Percentiles rank a stretch among this genome's conserved stretches.
These are phyloP conservation scores for Pimephales promelas DNA, from an alignment of 2,113 vertebrate genomes.

Conservation along the genomic window DNA sequence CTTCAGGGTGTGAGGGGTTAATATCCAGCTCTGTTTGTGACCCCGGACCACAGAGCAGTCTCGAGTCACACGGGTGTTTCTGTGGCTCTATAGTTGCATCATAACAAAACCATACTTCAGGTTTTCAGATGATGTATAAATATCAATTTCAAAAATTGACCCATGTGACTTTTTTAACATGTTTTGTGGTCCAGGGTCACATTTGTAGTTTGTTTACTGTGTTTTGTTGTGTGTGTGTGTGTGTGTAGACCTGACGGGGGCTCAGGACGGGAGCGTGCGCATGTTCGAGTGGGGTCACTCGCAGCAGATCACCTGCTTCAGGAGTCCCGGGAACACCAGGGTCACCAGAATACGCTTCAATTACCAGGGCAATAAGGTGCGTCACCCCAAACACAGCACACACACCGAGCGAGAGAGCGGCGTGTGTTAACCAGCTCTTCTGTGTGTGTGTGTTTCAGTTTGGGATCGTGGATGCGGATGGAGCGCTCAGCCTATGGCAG, in stretches of 20 bases:
- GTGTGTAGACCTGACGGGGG: slow-evolving; percentile 89
- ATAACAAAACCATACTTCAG: no score
- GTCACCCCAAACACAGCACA: neutral
- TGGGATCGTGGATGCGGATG: slow-evolving; percentile 94
- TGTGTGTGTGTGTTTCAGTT: slow-evolving; percentile 75
- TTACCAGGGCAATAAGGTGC: slow-evolving; percentile 97
- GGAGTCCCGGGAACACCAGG: slow-evolving; percentile 92
- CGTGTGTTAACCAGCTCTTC: neutral
- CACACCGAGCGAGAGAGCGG: neutral
- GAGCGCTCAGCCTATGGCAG: slow-evolving; percentile 94
- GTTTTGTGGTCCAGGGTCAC: no score
- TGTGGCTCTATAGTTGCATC: no score
- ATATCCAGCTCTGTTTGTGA: no score
- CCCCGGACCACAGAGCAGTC: no score
- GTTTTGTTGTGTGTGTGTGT: slow-evolving; percentile 31
- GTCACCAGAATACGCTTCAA: slow-evolving; percentile 95
- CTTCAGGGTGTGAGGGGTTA: no score
- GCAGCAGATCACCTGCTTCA: slow-evolving; percentile 95
- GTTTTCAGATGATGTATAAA: no score
- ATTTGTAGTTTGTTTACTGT: no score
- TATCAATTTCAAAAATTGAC: no score
- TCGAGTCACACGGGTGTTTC: no score
- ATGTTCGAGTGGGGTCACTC: slow-evolving; percentile 99
- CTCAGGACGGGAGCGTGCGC: slow-evolving; percentile 95
- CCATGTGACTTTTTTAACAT: no score